phyloP scores from a whole-genome alignment of 2,113 vertebrate genomes.

The Heliornis fulica region DNA sequence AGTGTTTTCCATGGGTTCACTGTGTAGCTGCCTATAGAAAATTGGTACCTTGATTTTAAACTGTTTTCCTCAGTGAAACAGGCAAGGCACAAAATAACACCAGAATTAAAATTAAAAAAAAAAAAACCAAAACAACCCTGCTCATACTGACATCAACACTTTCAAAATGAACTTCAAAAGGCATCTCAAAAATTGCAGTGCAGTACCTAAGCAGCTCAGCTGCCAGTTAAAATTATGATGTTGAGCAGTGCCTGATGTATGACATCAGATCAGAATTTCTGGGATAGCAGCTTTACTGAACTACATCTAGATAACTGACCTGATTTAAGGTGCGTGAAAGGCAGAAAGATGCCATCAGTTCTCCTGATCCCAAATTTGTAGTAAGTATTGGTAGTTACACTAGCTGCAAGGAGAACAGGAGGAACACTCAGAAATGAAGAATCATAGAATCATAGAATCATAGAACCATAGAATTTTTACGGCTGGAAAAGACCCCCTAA shows the following conservation, averaged over 20 bases:
- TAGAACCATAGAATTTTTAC: no score
- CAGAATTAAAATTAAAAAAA: not conserved
- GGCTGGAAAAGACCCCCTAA: no score
- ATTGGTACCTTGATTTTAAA: not conserved
- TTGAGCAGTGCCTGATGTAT: not conserved
- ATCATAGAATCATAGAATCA: no score
- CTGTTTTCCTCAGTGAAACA: not conserved
- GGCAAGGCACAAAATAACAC: not conserved
- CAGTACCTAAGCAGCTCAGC: not conserved
- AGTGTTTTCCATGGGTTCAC: not conserved
- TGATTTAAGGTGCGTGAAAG: not conserved
- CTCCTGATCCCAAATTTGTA: not conserved
- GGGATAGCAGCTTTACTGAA: not conserved
- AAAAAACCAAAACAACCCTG: not conserved
- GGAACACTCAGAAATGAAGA: not conserved
- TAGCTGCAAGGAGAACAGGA: not conserved
- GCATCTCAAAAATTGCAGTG: not conserved
- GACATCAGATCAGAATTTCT: not conserved
- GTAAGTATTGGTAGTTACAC: not conserved
- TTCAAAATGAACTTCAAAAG: not conserved
- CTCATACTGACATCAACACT: not conserved
- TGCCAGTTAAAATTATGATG: not conserved
- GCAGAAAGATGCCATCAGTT: not conserved
- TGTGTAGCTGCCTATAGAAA: not conserved
- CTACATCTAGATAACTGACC: not conserved